A percentile compares a stretch with the other conserved stretches of the same genome.
These are phyloP conservation scores for Noctilio leporinus DNA, from an alignment of 2,113 vertebrate genomes.

Conservation along the genomic window DNA sequence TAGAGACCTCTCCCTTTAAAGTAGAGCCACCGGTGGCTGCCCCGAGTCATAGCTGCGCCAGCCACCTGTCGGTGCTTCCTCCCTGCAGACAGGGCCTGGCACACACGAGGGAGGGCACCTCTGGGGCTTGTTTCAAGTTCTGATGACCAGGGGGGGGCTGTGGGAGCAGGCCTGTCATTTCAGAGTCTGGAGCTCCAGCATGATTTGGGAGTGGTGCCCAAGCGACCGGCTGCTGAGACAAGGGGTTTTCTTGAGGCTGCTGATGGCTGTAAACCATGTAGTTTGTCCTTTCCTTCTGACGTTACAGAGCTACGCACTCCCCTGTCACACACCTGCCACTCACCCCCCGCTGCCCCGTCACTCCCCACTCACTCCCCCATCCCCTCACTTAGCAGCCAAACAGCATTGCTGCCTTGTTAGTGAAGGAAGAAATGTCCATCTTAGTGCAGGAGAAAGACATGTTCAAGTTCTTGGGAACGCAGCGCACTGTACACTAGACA, in stretches of 20 bases:
- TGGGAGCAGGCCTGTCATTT: background rate
- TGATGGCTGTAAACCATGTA: background rate
- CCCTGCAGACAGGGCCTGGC: background rate
- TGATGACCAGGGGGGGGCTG: background rate
- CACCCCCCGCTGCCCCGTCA: no score
- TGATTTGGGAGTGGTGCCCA: background rate
- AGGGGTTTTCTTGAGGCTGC: background rate
- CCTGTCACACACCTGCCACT: no score
- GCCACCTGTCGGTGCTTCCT: background rate
- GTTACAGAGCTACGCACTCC: background rate
- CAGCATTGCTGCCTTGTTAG: background rate
- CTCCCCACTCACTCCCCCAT: background rate
- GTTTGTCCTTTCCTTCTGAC: background rate
- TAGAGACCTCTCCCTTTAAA: background rate
- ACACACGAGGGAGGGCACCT: background rate
- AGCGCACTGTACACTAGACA: background rate
- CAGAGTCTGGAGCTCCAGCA: background rate
- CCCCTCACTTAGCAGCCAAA: background rate
- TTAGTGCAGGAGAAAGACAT: background rate
- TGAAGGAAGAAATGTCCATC: background rate
- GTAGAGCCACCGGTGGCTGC: background rate
- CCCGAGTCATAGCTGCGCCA: background rate
- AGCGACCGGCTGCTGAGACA: background rate
- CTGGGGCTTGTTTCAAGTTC: background rate
- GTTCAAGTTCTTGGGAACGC: background rate